phyloP scores from a whole-genome alignment of 2,888 invertebrate species.

The Thysanoteuthis rhombus region DNA sequence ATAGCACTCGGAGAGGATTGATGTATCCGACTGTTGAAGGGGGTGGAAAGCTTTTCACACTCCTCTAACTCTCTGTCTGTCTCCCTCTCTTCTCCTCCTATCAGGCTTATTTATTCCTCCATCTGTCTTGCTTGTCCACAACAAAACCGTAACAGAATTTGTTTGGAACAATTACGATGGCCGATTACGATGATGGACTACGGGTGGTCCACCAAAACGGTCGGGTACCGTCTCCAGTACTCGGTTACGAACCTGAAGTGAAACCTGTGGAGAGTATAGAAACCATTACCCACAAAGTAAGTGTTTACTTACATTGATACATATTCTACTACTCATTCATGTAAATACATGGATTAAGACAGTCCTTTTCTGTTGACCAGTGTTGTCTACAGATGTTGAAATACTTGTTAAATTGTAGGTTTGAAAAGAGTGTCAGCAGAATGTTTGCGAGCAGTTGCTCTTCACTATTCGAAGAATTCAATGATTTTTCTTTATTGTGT shows the following conservation, averaged over 20 bases:
- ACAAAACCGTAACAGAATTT: background rate
- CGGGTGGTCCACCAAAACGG: background rate
- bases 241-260: background rate
- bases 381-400: too few relatives aligned
- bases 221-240: background rate
- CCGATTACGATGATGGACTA: background rate
- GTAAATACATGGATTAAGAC: too few relatives aligned
- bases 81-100: background rate
- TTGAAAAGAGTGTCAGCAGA: too few relatives aligned
- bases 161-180: background rate
- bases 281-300: constrained; percentile 15
- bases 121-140: background rate
- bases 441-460: too few relatives aligned
- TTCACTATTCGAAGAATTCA: too few relatives aligned
- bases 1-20: background rate
- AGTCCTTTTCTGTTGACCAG: too few relatives aligned
- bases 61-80: background rate
- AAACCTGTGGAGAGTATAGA: constrained; percentile 14
- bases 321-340: too few relatives aligned
- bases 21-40: background rate
- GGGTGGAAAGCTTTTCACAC: background rate
- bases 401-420: too few relatives aligned
- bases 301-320: background rate
- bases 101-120: background rate
- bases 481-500: too few relatives aligned